phyloP scores from a whole-genome alignment of 2,888 invertebrate genomes.

The Epistrophe eligans region DNA sequence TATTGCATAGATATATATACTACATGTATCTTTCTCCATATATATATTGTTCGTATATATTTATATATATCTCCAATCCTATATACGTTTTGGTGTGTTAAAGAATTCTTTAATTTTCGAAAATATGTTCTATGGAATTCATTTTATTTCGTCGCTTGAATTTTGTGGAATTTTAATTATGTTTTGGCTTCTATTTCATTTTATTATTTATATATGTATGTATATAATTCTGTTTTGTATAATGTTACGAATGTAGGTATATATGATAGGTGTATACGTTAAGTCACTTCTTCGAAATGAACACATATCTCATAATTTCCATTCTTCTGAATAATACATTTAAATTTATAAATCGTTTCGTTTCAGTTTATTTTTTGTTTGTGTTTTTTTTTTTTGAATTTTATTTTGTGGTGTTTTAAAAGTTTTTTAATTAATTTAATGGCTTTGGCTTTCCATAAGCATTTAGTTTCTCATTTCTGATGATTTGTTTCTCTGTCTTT shows the following conservation, averaged over 20 bases:
- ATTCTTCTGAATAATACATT: conserved; percentile 38
- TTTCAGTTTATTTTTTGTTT: conserved; percentile 39
- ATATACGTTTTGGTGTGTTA: conserved; percentile 40
- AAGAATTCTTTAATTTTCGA: conserved; percentile 76
- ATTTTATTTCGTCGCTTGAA: conserved; percentile 76
- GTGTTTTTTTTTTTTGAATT: conserved; percentile 31
- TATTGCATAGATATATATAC: background rate
- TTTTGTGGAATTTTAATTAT: conserved; percentile 77
- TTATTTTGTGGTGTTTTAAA: conserved; percentile 49
- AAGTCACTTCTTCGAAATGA: conserved; percentile 57
- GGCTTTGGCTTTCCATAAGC: conserved; percentile 61
- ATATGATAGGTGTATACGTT: background rate
- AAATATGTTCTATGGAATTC: conserved; percentile 75
- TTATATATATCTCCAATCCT: background rate
- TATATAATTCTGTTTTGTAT: conserved; percentile 13
- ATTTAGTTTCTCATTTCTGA: conserved; percentile 58
- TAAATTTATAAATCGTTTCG: conserved; percentile 37
- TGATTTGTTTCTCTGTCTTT: conserved; percentile 51
- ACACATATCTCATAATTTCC: conserved; percentile 73
- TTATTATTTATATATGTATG: conserved; percentile 24
- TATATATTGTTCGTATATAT: too few relatives aligned
- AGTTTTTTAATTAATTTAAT: conserved; percentile 77
- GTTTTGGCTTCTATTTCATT: conserved; percentile 75
- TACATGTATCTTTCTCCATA: background rate
- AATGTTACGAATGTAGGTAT: background rate